These are phyloP conservation scores for Euproctis similis DNA, from an alignment of 2,888 invertebrate genomes.

Conservation along the genomic window DNA sequence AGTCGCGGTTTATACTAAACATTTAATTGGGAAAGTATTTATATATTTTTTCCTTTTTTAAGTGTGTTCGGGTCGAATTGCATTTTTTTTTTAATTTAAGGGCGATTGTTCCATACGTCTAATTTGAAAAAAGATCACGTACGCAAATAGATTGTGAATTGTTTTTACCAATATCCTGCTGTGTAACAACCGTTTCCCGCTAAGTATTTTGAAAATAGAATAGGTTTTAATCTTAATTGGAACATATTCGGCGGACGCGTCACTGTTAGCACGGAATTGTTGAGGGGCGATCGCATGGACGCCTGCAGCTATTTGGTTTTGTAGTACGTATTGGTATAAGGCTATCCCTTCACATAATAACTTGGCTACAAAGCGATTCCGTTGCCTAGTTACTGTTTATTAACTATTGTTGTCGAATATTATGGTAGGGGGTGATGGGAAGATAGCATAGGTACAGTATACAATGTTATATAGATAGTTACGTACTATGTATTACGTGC, in stretches of 20 bases:
- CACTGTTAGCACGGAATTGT: slow-evolving; percentile 39
- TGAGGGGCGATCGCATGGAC: slow-evolving; percentile 29
- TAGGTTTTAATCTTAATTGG: slow-evolving; percentile 59
- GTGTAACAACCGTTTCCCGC: slow-evolving; percentile 35
- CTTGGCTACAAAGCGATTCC: slow-evolving; percentile 17
- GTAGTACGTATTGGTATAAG: slow-evolving; percentile 61
- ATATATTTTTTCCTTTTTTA: too few species aligned
- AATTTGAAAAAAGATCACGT: slow-evolving; percentile 2
- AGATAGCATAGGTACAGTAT: too few species aligned
- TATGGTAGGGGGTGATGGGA: neutral
- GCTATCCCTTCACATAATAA: slow-evolving; percentile 58
- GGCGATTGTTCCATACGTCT: too few species aligned
- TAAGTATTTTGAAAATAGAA: slow-evolving; percentile 36
- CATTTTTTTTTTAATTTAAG: too few species aligned
- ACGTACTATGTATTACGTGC: too few species aligned
- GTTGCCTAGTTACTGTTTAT: slow-evolving; percentile 10
- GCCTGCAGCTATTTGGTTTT: slow-evolving; percentile 67
- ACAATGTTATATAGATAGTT: too few species aligned
- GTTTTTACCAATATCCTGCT: slow-evolving; percentile 27
- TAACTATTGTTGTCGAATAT: slow-evolving; percentile 11
- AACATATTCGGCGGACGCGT: slow-evolving; percentile 60
- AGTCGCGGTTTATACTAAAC: too few species aligned
- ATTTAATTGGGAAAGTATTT: too few species aligned
- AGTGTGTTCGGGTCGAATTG: too few species aligned
- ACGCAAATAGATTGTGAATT: slow-evolving; percentile 7